Evolutionary conservation across 2,888 invertebrate species (phyloP).

Genomic region (Brachyopa scutellaris): DNA sequence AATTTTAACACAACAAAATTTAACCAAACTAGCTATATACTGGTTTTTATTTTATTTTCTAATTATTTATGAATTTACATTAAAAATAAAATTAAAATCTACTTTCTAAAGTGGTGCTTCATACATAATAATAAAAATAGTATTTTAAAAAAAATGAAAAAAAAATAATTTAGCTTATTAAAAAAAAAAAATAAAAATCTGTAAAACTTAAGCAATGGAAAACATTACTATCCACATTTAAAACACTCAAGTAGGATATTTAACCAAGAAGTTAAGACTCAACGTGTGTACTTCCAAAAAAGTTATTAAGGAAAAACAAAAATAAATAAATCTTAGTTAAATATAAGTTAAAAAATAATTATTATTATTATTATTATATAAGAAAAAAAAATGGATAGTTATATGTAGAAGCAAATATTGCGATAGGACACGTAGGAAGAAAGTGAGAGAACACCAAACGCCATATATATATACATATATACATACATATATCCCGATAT

Average conservation of each 20-base stretch:
- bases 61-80: too few relatives aligned
- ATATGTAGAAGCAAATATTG: too few relatives aligned
- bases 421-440: too few relatives aligned
- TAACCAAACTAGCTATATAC: too few relatives aligned
- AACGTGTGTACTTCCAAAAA: slow-evolving; percentile 10
- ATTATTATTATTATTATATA: too few relatives aligned
- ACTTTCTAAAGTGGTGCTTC: slow-evolving; percentile 54
- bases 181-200: background rate
- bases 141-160: background rate
- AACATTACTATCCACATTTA: background rate
- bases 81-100: background rate
- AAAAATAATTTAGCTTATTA: slow-evolving; percentile 10
- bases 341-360: slow-evolving; percentile 3
- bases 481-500: background rate
- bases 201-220: slow-evolving; percentile 6
- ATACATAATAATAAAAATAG: slow-evolving; percentile 10
- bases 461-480: too few relatives aligned
- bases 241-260: slow-evolving; percentile 22
- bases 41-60: slow-evolving; percentile 32
- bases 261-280: slow-evolving; percentile 26
- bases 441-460: background rate
- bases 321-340: slow-evolving; percentile 8
- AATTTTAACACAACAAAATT: slow-evolving; percentile 11
- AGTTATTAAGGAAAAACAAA: background rate
- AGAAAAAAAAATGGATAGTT: slow-evolving; percentile 5